Percentiles rank a stretch among this genome's conserved stretches.
Evolutionary conservation across 2,888 invertebrate genomes (phyloP).

Genomic region (Eupithecia tripunctaria): DNA sequence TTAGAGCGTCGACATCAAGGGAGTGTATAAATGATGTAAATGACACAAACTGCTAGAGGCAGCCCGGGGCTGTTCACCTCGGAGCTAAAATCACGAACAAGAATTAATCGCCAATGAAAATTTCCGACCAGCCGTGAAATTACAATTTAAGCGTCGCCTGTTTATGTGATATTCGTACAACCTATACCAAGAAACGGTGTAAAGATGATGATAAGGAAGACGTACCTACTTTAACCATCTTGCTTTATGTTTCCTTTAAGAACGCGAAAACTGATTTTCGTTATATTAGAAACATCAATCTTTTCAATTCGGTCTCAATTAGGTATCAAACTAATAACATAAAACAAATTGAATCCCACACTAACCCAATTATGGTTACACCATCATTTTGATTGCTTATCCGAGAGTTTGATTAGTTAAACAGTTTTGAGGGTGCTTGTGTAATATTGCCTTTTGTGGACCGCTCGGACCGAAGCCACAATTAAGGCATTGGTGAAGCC

Average conservation of each 20-base stretch:
- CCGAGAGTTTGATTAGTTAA: constrained; percentile 35
- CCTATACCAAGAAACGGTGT: constrained; percentile 12
- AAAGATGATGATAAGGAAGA: not conserved
- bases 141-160: constrained; percentile 77
- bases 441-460: constrained; percentile 51
- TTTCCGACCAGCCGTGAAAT: constrained; percentile 80
- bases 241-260: not conserved
- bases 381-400: constrained; percentile 28
- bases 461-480: constrained; percentile 69
- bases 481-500: constrained; percentile 74
- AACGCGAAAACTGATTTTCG: not conserved
- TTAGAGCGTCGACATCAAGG: constrained; percentile 45
- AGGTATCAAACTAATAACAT: constrained; percentile 5
- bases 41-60: constrained; percentile 54
- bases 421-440: constrained; percentile 32
- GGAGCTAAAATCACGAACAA: constrained; percentile 70
- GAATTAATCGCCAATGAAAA: constrained; percentile 81
- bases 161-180: constrained; percentile 58
- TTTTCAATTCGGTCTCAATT: not conserved
- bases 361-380: constrained; percentile 23
- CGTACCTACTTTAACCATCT: not conserved
- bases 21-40: constrained; percentile 54
- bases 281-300: not conserved
- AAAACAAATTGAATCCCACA: constrained; percentile 19
- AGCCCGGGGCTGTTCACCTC: constrained; percentile 52